Percentiles rank a stretch among this genome's conserved stretches.
These are phyloP conservation scores for Phyllostomus hastatus DNA, from an alignment of 2,113 vertebrate species.

Conservation along the genomic window DNA sequence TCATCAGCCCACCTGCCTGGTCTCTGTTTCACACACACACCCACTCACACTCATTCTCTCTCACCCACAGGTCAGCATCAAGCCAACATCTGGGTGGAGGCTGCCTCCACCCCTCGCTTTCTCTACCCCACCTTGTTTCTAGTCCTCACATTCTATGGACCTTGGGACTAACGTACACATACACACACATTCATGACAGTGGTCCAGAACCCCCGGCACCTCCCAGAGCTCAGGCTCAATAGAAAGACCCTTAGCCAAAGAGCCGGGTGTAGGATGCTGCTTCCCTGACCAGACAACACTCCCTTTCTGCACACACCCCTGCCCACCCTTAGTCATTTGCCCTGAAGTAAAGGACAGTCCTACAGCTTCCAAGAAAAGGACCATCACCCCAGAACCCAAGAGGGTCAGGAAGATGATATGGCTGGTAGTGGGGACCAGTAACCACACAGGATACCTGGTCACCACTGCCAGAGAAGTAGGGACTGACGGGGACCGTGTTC, in stretches of 20 bases:
- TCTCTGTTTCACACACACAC: neutral
- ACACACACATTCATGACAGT: fast-evolving
- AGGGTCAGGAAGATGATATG: neutral
- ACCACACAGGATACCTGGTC: neutral
- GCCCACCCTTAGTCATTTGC: neutral
- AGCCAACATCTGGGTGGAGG: no score
- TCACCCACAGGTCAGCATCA: fast-evolving
- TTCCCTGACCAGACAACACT: neutral
- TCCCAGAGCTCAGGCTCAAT: neutral
- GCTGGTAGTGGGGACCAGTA: neutral
- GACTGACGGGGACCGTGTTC: fast-evolving
- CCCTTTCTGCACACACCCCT: neutral
- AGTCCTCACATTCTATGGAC: neutral
- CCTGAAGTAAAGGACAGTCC: neutral
- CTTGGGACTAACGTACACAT: neutral
- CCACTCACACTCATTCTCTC: fast-evolving
- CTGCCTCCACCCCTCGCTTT: fast-evolving
- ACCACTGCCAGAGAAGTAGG: neutral
- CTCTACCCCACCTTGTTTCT: neutral
- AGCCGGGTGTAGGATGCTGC: neutral
- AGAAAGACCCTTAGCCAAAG: neutral
- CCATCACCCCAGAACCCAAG: neutral
- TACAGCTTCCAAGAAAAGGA: neutral
- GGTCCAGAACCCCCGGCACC: neutral
- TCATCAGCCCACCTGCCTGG: neutral